A percentile compares a stretch with the other conserved stretches of the same genome.
Evolutionary conservation across 2,888 invertebrate species (phyloP).

Genomic region (Sepiola atlantica): DNA sequence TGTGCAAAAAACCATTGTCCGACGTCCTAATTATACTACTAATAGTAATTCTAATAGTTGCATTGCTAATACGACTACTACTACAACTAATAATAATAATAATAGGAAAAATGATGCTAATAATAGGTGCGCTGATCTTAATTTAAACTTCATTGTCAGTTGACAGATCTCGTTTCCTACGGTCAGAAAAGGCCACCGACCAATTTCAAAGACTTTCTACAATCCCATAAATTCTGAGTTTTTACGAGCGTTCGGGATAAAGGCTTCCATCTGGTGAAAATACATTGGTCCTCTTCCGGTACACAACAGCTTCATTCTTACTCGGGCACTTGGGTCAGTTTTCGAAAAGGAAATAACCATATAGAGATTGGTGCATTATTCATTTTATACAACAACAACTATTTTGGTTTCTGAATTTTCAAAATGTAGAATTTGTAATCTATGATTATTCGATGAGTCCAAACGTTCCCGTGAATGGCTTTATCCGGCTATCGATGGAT

Average conservation of each 20-base stretch:
- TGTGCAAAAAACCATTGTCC: no score
- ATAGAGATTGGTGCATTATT: background rate
- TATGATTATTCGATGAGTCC: no score
- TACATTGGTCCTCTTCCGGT: background rate
- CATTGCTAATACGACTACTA: background rate
- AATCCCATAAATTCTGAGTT: background rate
- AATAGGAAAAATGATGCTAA: background rate
- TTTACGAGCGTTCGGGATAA: background rate
- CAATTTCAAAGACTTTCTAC: constrained; percentile 6
- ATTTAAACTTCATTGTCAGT: constrained; percentile 20
- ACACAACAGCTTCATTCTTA: background rate
- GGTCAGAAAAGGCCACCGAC: background rate
- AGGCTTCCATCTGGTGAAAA: background rate
- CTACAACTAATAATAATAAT: background rate
- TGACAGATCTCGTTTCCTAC: background rate
- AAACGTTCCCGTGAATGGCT: no score
- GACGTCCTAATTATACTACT: background rate
- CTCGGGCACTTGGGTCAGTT: background rate
- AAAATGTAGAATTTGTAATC: no score
- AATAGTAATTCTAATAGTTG: background rate
- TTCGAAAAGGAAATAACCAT: background rate
- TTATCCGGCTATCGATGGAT: no score
- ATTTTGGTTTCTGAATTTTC: background rate
- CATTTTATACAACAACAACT: background rate
- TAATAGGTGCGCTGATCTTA: background rate